Percentiles rank a stretch among this genome's conserved stretches.
Evolutionary conservation across 2,888 invertebrate genomes (phyloP).

Genomic region (Drosophila nigricruria): DNA sequence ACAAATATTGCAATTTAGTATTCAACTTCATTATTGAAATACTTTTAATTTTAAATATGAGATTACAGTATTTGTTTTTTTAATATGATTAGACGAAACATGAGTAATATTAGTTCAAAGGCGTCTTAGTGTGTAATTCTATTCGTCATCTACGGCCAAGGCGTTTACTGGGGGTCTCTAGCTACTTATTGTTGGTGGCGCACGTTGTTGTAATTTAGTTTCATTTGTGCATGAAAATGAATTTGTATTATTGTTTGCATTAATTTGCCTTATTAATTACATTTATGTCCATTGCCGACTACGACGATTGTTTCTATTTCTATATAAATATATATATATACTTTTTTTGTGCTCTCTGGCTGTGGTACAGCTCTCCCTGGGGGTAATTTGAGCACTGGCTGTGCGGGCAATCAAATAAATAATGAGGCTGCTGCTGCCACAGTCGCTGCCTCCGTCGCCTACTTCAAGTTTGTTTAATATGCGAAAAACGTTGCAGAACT

Average conservation of each 20-base stretch:
- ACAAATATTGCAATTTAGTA: no score
- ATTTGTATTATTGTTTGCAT: conserved; percentile 81
- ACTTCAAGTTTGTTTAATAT: conserved; percentile 77
- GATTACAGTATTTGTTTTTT: neutral
- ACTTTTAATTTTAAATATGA: no score
- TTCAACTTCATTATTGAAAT: neutral
- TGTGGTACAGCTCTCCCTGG: conserved; percentile 52
- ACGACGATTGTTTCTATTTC: conserved; percentile 59
- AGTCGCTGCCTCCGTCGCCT: conserved; percentile 36
- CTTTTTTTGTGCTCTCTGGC: neutral
- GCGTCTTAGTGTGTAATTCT: neutral
- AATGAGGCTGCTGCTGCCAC: conserved; percentile 71
- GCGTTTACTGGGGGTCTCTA: neutral
- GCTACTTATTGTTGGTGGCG: conserved; percentile 21
- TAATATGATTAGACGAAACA: neutral
- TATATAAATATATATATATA: neutral
- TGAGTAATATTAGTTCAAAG: neutral
- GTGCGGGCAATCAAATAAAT: conserved; percentile 80
- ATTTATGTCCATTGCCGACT: conserved; percentile 66
- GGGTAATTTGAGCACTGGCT: conserved; percentile 77
- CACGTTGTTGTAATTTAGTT: conserved; percentile 77
- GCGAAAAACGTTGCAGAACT: conserved; percentile 78
- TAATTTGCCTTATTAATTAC: conserved; percentile 82
- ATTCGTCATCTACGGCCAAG: neutral
- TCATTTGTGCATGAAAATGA: conserved; percentile 79